Evolutionary conservation across 2,113 vertebrate species (phyloP), one percentile per base, ranked within the genome.

Genomic region (Chauna torquata): DNA sequence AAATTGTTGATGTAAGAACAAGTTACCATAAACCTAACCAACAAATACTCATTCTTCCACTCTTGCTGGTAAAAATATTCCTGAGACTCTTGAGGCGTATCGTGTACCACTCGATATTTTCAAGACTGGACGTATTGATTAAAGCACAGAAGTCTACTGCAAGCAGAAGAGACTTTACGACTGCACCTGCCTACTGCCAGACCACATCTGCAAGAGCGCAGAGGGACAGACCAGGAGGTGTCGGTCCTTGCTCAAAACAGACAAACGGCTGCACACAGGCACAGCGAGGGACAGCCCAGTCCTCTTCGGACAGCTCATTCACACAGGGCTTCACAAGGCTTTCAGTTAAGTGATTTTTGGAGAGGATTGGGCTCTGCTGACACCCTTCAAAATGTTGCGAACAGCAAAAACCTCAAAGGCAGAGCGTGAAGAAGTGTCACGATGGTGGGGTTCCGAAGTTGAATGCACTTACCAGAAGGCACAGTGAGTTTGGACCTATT

Each of bases 141-240:
- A 72, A 86, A 64, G 50, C 32, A 36, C 14, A 52, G 40, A 30
- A 68, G 1, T 49, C 32, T 16, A 6, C 0, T 25, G 34, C 3
- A 28, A 71, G 52, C n/a, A 36, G 38, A 42, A 38, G 38, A n/a
- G 45, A 34, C 19, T 47, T 75, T 3, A 27, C 0, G 1, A 16
- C 0, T 1, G n/a, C 59, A 32, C 40, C 50, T 66, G 50, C 69
- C 20, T 12, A 12, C 4, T 2, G 1, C 68, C 44, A 45, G 44
- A 16, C 34, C 1, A 2, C 0, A 3, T 25, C 45, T 25, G 16
- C 52, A 0, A 1, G 52, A 81, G 81, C 44, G 47, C 38, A 49
- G 42, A 23, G 45, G 57, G 25, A 16, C 28, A 25, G 17, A 19
- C 8, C 22, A 15, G 6, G 11, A 40, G 27, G 50, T 23, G 13